A percentile compares a stretch with the other conserved stretches of the same genome.
Evolutionary conservation across 2,113 vertebrate genomes (phyloP).

Genomic region (Entomyzon cyanotis): DNA sequence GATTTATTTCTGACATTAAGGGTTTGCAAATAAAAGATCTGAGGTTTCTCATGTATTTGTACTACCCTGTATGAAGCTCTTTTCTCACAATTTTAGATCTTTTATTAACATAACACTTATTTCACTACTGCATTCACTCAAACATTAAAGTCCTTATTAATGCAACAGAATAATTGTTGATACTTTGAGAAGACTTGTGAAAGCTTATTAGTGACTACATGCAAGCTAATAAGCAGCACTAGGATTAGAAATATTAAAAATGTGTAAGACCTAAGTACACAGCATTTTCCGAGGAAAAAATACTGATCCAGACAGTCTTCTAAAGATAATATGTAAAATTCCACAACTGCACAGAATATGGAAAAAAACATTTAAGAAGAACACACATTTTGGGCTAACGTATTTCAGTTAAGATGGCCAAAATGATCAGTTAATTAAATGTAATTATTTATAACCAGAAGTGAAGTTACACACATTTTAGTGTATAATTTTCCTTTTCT

Average conservation of each 20-base stretch:
- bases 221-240: not conserved
- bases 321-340: not conserved
- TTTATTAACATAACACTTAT: not conserved
- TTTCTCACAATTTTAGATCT: not conserved
- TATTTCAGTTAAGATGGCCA: not conserved
- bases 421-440: not conserved
- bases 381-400: not conserved
- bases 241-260: not conserved
- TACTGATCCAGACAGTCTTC: not conserved
- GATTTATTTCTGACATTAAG: not conserved
- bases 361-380: not conserved
- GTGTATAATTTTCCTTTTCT: not conserved
- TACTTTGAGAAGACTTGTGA: constrained; percentile 7
- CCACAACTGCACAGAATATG: not conserved
- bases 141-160: not conserved
- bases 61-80: not conserved
- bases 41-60: not conserved
- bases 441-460: not conserved
- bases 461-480: not conserved
- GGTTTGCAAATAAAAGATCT: not conserved
- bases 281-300: not conserved
- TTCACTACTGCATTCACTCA: not conserved
- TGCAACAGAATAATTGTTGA: constrained; percentile 15
- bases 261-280: not conserved
- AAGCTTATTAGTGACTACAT: not conserved